phyloP scores from a whole-genome alignment of 2,888 invertebrate genomes.

The Trachelus troglodyta region DNA sequence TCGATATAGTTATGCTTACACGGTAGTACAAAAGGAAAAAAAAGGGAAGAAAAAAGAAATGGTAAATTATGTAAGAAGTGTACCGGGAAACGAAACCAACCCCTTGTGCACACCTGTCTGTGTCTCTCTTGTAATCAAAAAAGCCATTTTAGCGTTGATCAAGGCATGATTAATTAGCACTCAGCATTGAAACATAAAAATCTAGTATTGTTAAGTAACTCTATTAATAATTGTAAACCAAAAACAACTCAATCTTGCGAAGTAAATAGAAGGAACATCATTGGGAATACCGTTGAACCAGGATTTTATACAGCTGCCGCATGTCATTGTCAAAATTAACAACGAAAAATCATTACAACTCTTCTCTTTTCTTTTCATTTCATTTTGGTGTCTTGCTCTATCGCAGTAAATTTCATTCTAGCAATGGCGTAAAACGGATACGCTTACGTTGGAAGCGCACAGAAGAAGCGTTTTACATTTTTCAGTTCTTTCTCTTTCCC shows the following conservation, averaged over 20 bases:
- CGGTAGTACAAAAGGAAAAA: conserved; percentile 49
- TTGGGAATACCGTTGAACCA: conserved; percentile 57
- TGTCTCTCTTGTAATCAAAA: conserved; percentile 41
- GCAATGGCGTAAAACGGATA: conserved; percentile 25
- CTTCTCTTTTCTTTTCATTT: no score
- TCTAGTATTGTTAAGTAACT: conserved; percentile 54
- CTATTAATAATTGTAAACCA: conserved; percentile 55
- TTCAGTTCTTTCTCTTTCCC: conserved; percentile 1
- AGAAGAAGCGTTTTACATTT: conserved; percentile 3
- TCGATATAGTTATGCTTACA: conserved; percentile 56
- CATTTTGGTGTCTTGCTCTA: background rate
- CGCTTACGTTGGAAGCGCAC: conserved; percentile 1
- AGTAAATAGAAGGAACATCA: conserved; percentile 60
- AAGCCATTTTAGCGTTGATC: conserved; percentile 45
- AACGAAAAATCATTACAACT: conserved; percentile 33
- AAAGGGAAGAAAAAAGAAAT: conserved; percentile 30
- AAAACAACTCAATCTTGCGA: conserved; percentile 56
- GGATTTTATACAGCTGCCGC: conserved; percentile 54
- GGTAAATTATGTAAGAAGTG: conserved; percentile 47
- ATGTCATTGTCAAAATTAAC: conserved; percentile 28
- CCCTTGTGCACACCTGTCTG: conserved; percentile 46
- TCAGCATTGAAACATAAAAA: conserved; percentile 57
- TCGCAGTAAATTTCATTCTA: conserved; percentile 44
- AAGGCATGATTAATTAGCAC: conserved; percentile 54
- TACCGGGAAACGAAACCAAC: conserved; percentile 45